A percentile compares a stretch with the other conserved stretches of the same genome.
Evolutionary conservation across 2,888 invertebrate genomes (phyloP).

Genomic region (Bombylius major): DNA sequence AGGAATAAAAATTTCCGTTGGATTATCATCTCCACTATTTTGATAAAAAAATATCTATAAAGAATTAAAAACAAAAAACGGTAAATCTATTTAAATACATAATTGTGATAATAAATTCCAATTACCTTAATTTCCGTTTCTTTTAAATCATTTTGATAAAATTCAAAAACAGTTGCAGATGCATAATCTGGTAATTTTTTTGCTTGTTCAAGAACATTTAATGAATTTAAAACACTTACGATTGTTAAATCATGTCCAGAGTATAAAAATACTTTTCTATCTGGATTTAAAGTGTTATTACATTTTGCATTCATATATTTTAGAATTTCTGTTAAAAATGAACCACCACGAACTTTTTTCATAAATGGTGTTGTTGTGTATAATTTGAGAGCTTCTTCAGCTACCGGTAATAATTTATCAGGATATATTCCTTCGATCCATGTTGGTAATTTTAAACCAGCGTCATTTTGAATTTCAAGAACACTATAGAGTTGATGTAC

Average conservation of each 20-base stretch:
- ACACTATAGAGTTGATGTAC: constrained; percentile 36
- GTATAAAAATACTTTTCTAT: constrained; percentile 47
- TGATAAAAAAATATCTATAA: constrained; percentile 35
- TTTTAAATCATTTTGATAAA: constrained; percentile 39
- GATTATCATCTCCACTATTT: constrained; percentile 25
- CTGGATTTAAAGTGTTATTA: constrained; percentile 24
- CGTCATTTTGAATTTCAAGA: constrained; percentile 46
- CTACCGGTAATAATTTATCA: constrained; percentile 46
- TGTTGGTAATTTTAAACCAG: constrained; percentile 50
- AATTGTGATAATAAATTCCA: constrained; percentile 26
- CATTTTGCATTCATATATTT: constrained; percentile 41
- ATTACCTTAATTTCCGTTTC: constrained; percentile 23
- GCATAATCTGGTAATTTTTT: constrained; percentile 54
- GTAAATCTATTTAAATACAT: neutral
- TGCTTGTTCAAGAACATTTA: constrained; percentile 45
- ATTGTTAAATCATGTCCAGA: constrained; percentile 66
- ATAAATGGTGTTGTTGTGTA: constrained; percentile 51
- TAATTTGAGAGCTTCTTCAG: constrained; percentile 49
- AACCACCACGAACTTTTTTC: constrained; percentile 54
- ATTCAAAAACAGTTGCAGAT: constrained; percentile 53
- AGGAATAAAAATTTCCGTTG: constrained; percentile 43
- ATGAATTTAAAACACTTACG: constrained; percentile 52
- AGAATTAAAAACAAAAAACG: constrained; percentile 4
- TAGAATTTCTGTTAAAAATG: constrained; percentile 50
- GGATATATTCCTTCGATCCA: constrained; percentile 51